Base-by-base conservation (phyloP, 53 echinoderm and acorn worm species). In the Paracentrotus lividus region DNA sequence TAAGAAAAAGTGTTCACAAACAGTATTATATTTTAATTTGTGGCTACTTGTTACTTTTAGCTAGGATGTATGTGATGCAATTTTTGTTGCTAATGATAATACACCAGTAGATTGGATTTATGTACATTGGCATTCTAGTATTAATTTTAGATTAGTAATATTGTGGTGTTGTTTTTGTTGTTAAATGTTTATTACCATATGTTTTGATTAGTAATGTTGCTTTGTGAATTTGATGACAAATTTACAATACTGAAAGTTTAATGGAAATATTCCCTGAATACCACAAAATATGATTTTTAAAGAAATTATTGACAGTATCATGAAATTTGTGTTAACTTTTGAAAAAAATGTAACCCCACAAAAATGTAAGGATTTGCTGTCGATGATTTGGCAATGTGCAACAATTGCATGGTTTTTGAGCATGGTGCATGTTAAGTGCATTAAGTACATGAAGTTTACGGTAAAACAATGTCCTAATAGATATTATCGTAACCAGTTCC, bases 351-450 rank as follows among this genome's bases (percentile, higher is more conserved):
- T 36, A 38, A 7, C 34, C n/a, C n/a, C 0, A 33, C 31, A 7
- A 38, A 34, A 3, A 45, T 0, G 24, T 24, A 45, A 45, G n/a
- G 26, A 78, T 9, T 24, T 78, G 4, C 20, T 8, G 36, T 24
- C 44, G 1, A 3, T 45, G 33, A n/a, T 81, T 81, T 45, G 47
- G 47, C 26, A 45, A 32, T 77, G 81, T 81, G 81, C 47, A 86
- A 38, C 36, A 55, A 31, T 81, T 86, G 86, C 86, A 86, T 86
- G 86, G 86, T 86, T 16, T 86, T 5, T 86, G 38, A 55, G 86
- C 86, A 86, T 86, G 86, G 18, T 86, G 86, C 86, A 5, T 86
- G 55, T 18, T 4, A 64, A 54, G 54, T 86, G 86, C 56, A 86
- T 86, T 86, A 8, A n/a, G n/a, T 45, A 27, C 81, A 45, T n/a